Conservation (phyloP, 2,113 vertebrate genomes). For the human (Homo sapiens) region DNA sequence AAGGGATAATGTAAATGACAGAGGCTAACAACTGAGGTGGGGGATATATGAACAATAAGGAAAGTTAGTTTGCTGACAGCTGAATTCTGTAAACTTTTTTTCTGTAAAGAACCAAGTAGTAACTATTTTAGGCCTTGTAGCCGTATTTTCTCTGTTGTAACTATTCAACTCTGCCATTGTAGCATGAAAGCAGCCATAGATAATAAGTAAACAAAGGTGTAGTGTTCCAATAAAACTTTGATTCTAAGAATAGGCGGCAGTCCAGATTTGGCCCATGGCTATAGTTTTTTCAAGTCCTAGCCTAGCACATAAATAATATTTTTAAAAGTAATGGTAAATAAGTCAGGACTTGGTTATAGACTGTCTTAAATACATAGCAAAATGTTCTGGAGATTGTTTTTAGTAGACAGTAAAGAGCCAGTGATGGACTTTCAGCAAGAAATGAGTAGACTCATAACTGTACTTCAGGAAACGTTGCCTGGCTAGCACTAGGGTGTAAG, state of each 20-base stretch:
- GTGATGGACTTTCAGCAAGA: neutral
- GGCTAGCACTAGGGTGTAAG: neutral
- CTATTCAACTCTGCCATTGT: neutral
- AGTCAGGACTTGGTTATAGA: neutral
- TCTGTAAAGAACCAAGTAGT: neutral
- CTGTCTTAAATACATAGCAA: neutral
- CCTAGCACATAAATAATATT: neutral
- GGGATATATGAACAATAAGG: neutral
- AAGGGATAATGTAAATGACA: neutral
- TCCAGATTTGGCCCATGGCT: neutral
- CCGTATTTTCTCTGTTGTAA: neutral
- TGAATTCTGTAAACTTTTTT: neutral
- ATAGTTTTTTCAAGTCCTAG: neutral
- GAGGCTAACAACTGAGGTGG: neutral
- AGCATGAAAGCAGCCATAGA: neutral
- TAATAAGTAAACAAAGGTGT: neutral
- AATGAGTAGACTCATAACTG: neutral
- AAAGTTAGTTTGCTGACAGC: neutral
- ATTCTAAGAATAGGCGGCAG: neutral
- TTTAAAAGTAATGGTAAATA: neutral
- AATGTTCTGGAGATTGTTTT: neutral
- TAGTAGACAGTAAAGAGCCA: neutral
- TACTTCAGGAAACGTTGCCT: neutral
- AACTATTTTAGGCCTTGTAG: neutral
- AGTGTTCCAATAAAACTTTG: neutral